Conservation (phyloP, 2,888 invertebrate species). For the Xiphydria camelus region DNA sequence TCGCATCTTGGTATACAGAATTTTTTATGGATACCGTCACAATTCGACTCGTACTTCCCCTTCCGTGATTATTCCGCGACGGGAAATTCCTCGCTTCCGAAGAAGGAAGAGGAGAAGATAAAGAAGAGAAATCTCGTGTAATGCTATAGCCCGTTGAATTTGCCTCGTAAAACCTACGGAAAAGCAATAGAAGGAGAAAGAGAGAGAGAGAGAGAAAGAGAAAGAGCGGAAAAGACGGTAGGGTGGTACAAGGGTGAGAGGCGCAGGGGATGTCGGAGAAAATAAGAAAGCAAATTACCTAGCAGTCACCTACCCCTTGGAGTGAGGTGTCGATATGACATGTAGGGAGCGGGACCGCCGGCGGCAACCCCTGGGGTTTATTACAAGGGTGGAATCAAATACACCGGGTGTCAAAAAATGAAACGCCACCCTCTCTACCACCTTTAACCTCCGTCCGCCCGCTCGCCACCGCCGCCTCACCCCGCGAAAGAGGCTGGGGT, state of each 20-base stretch:
- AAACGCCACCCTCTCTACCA: constrained; percentile 44
- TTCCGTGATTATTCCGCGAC: no score
- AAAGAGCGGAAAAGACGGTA: not conserved
- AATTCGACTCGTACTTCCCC: no score
- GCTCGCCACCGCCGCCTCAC: no score
- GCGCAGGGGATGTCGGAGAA: constrained; percentile 13
- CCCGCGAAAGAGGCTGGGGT: no score
- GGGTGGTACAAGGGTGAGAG: not conserved
- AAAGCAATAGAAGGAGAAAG: constrained; percentile 8
- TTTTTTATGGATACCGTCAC: no score
- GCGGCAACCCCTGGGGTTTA: constrained; percentile 52
- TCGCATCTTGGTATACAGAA: no score
- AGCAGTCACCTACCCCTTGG: constrained; percentile 40
- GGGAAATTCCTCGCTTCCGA: no score
- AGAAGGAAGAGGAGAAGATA: no score
- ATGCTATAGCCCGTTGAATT: not conserved
- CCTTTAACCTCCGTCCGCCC: not conserved
- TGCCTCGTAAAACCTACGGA: constrained; percentile 2
- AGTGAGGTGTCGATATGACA: constrained; percentile 58
- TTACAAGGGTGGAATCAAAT: constrained; percentile 58
- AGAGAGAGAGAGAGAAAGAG: not conserved
- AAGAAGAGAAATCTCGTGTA: no score
- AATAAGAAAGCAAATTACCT: constrained; percentile 56
- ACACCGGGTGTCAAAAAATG: constrained; percentile 59
- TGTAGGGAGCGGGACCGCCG: constrained; percentile 39